Base-by-base conservation (phyloP, 2,113 vertebrate species). In the Myiozetetes cayanensis region DNA sequence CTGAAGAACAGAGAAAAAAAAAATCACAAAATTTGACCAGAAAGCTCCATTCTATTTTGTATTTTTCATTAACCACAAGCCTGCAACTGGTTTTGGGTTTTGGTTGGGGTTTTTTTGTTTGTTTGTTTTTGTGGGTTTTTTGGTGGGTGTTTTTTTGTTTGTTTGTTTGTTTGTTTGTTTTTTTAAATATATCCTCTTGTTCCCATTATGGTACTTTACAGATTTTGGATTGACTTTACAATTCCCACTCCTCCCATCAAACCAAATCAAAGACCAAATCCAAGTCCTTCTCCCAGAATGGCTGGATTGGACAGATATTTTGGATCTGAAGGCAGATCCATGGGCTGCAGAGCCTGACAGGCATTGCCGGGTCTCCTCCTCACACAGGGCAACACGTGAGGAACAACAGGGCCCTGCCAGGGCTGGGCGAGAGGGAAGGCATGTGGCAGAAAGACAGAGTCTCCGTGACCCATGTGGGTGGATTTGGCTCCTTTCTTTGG, bases 401-500 rank as follows among this genome's bases (percentile, higher is more conserved):
- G 56, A 77, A 25, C 1, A 1, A 15, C 2, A 4, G 33, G 25
- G 39, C 66, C 67, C 39, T 70, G 59, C 43, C 59, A 83, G 75
- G 75, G 87, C 82, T 93, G 68, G 76, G 76, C 5, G 0, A 46
- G 80, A 90, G 37, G 53, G 49, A 90, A 91, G 80, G 80, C 4
- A 15, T 92, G 92, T 53, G n/a, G 59, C 92, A 96, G 68, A 96
- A 70, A 90, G 86, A 28, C 65, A 65, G 15, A 65, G 86, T 85
- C 82, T 88, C 76, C 56, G 49, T 96, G 93, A 93, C 53, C 89
- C 76, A 86, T 93, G 94, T 95, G 94, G 96, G 93, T 92, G 96
- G 85, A 93, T 96, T 96, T 96, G 91, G 96, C 96, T 96, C 87
- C 91, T 84, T 95, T 93, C 92, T 84, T 70, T 96, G 92, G 85